These are phyloP conservation scores for Coilia nasus DNA, from an alignment of 2,797 vertebrate species.

Conservation along the genomic window DNA sequence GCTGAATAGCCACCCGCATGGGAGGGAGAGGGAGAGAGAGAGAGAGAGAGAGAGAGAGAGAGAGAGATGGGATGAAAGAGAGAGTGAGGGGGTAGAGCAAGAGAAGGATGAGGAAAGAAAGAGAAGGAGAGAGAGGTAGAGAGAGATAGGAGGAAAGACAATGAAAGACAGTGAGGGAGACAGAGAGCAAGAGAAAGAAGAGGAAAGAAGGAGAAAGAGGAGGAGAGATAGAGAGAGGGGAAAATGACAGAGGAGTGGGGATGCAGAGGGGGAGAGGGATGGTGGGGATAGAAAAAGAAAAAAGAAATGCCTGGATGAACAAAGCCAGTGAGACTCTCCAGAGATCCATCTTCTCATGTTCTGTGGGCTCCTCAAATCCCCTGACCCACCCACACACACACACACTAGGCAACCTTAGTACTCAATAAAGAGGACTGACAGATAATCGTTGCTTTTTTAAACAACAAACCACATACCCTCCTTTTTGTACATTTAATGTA, in stretches of 20 bases:
- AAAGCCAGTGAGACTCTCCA: background rate
- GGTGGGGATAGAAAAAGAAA: constrained; percentile 18
- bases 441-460: background rate
- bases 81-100: too few relatives aligned
- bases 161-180: too few relatives aligned
- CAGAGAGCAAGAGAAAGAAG: too few relatives aligned
- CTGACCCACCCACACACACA: background rate
- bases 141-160: too few relatives aligned
- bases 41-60: background rate
- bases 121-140: too few relatives aligned
- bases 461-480: constrained; percentile 1
- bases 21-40: constrained; percentile 7
- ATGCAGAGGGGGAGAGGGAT: background rate
- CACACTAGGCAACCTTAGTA: constrained; percentile 23
- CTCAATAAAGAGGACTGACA: background rate
- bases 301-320: background rate
- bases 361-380: background rate
- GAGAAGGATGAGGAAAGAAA: too few relatives aligned
- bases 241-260: background rate
- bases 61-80: too few relatives aligned
- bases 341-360: background rate
- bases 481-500: background rate
- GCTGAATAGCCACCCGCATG: constrained; percentile 34
- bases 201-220: too few relatives aligned
- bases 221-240: too few relatives aligned